Conservation (phyloP, 2,113 vertebrate genomes). For the Nycticorax nycticorax region DNA sequence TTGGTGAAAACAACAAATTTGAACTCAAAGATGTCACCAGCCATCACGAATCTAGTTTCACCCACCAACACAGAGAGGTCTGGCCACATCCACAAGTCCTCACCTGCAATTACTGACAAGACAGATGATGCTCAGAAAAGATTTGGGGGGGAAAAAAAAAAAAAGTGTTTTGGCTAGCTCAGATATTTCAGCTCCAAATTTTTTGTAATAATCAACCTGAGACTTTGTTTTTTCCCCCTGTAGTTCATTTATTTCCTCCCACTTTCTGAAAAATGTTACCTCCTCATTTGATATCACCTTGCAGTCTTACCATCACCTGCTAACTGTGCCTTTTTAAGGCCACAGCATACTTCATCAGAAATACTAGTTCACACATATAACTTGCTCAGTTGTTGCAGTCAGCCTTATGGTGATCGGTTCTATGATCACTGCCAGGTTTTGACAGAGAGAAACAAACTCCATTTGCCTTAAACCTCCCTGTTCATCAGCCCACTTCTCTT, state of each 20-base stretch:
- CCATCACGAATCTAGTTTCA: background rate
- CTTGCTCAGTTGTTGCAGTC: background rate
- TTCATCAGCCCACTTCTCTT: background rate
- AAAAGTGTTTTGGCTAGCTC: background rate
- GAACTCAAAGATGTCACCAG: background rate
- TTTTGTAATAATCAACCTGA: background rate
- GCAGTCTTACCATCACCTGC: background rate
- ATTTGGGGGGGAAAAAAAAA: background rate
- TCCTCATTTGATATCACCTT: background rate
- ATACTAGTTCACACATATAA: background rate
- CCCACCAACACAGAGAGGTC: background rate
- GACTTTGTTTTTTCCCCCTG: background rate
- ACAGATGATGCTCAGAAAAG: background rate
- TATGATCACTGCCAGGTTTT: background rate
- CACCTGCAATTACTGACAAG: background rate
- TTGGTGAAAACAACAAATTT: background rate
- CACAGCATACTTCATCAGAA: background rate
- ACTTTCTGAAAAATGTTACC: background rate
- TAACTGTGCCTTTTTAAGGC: background rate
- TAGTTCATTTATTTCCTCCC: background rate
- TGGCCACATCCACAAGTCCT: background rate
- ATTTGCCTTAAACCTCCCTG: background rate
- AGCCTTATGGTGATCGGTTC: accelerated
- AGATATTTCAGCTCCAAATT: background rate
- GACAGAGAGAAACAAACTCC: background rate